Base-by-base conservation (phyloP, 1,140 invertebrate genomes). In the Littorina saxatilis region DNA sequence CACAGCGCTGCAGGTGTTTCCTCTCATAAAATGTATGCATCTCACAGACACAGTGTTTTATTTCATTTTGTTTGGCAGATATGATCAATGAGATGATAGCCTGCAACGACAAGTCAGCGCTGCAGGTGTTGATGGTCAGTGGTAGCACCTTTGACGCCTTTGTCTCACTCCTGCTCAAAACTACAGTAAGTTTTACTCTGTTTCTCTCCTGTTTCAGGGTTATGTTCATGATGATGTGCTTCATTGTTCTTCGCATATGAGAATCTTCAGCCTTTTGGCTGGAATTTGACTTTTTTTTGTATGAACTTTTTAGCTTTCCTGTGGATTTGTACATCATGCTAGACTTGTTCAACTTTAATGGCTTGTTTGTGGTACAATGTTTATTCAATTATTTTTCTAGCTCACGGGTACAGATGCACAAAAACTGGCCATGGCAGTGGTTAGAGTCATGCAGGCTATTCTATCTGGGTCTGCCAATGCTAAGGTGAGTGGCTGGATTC, bases 41-140 rank as follows among this genome's bases (percentile, higher is more conserved):
- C 13, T 15, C 1, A 1, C 27, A 15, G 20, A 66, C 27, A 66
- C 32, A 66, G 9, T 7, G 7, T 3, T 70, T 15, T 27, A 13
- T 70, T 37, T 37, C 27, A 15, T 40, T 40, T 1, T 52, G 47
- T 50, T 39, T 68, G 66, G 86, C 82, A 90, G 90, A 83, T 70
- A 87, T 88, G 35, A 86, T 91, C 23, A 87, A 87, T 76, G 89
- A 90, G 79, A 91, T 91, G 87, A 61, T 90, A 35, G 52, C 74
- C n/a, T 91, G 91, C 78, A 84, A 87, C 52, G 89, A 91, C 61
- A 88, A 82, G 61, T 81, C 77, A 76, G 79, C 89, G 1, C 85
- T 92, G 58, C 91, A 91, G 79, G 89, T 88, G 27, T 85, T 87
- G 4, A 82, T 92, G 63, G 87, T 89, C n/a, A 87, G 82, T 82